Percentiles rank a stretch among this genome's conserved stretches.
Conservation (phyloP, 2,888 invertebrate genomes). For the Alsophila aescularia region DNA sequence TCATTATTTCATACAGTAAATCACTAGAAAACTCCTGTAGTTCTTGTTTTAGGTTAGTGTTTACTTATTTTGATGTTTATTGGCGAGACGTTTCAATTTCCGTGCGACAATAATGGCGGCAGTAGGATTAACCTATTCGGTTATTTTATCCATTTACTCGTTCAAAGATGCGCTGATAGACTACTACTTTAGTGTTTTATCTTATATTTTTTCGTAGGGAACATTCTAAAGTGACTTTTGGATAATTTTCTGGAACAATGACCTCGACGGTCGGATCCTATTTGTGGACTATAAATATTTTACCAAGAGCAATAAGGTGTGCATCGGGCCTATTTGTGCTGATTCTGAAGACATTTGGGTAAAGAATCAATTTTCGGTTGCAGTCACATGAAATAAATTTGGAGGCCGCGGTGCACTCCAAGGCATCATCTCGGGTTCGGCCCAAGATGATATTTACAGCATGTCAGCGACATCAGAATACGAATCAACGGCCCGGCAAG, state of each 20-base stretch:
- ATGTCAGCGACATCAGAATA: slow-evolving; percentile 83
- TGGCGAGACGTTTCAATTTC: slow-evolving; percentile 78
- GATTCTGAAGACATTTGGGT: slow-evolving; percentile 68
- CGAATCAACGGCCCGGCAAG: slow-evolving; percentile 82
- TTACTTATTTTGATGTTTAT: slow-evolving; percentile 83
- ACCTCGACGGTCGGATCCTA: slow-evolving; percentile 78
- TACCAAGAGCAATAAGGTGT: slow-evolving; percentile 72
- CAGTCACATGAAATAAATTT: slow-evolving; percentile 78
- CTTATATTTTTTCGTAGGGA: slow-evolving; percentile 70
- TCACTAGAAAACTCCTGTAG: slow-evolving; percentile 1
- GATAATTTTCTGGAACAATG: slow-evolving; percentile 76
- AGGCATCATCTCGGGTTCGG: slow-evolving; percentile 80
- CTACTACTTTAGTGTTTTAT: slow-evolving; percentile 60
- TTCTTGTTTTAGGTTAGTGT: slow-evolving; percentile 67
- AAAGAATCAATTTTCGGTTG: slow-evolving; percentile 79
- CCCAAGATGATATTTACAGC: slow-evolving; percentile 83
- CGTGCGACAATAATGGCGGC: slow-evolving; percentile 84
- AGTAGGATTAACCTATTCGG: slow-evolving; percentile 81
- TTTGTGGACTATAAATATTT: slow-evolving; percentile 80
- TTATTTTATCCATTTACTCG: slow-evolving; percentile 62
- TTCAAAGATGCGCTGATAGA: slow-evolving; percentile 44
- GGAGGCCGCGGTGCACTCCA: slow-evolving; percentile 78
- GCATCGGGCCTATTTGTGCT: slow-evolving; percentile 57
- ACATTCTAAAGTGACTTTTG: slow-evolving; percentile 66
- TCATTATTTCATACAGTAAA: slow-evolving; percentile 29